Base-by-base conservation (phyloP, 2,113 vertebrate species). In the Saimiri boliviensis region DNA sequence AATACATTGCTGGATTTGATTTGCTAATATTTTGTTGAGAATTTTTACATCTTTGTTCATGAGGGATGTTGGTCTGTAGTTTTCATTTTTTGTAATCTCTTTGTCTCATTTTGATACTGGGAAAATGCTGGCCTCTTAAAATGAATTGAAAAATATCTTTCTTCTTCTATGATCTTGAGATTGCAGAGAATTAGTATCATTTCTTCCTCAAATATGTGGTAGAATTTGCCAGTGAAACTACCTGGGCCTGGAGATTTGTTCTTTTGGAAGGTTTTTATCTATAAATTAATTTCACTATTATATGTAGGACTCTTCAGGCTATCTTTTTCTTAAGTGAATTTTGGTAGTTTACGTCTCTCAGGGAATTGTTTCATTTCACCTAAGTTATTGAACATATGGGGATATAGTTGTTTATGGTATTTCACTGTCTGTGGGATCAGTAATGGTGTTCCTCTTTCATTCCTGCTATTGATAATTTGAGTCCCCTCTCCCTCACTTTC, bases 11-110 rank as follows among this genome's bases (percentile, higher is more conserved):
- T 66, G 49, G 60, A 77, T 90, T 76, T 25, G 8, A 37, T 85
- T 85, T 85, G 71, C 80, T 84, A 47, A 35, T 87, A 88, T 60
- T 88, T 82, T 81, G 30, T 73, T 63, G 73, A 60, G 23, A 63
- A 80, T 80, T 60, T 90, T 86, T 91, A 9, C 35, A 86, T 80
- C 63, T 71, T 86, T 95, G 74, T 91, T 91, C 52, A 73, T 71
- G 73, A 91, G 42, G 40, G 19, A 49, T 68, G 79, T 40, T 52
- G 20, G 58, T 79, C 66, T 68, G n/a, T 73, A 73, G 70, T 73
- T 73, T 73, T 73, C 20, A n/a, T 23, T 40, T 73, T 73, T 73
- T 73, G 70, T 73, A 73, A n/a, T 73, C 37, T 73, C 70, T 12
- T 23, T 73, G 70, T 23, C 49, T 73, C n/a, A 37, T 73, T 73